Conservation (phyloP, 2,797 vertebrate species). For the Manis crassicaudata region DNA sequence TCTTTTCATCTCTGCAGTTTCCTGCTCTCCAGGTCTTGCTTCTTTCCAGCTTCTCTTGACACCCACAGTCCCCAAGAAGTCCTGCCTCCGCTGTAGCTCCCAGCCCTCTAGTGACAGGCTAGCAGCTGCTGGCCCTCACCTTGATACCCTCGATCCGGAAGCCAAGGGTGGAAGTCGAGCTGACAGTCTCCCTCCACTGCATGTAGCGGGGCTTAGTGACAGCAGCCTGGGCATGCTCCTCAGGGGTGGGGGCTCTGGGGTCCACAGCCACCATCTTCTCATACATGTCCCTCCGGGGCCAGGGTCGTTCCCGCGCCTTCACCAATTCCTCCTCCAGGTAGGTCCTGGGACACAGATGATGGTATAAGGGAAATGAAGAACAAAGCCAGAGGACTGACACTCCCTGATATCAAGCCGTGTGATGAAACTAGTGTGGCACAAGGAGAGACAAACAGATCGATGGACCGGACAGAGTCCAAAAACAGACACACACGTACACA, state of each 20-base stretch:
- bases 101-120: not conserved
- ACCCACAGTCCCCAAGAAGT: not conserved
- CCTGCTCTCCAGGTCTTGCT: not conserved
- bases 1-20: not conserved
- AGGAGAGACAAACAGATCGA: not conserved
- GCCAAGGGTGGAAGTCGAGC: constrained; percentile 90
- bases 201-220: constrained; percentile 94
- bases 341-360: constrained; percentile 84
- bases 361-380: not conserved
- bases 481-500: not conserved
- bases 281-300: constrained; percentile 91
- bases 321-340: constrained; percentile 92
- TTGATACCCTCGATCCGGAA: constrained; percentile 94
- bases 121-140: constrained; percentile 81
- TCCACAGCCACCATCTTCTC: constrained; percentile 93
- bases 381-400: not conserved
- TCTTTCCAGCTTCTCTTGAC: not conserved
- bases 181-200: constrained; percentile 92
- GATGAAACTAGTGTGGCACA: not conserved
- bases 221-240: constrained; percentile 88
- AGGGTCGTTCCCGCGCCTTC: constrained; percentile 85
- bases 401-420: not conserved
- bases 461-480: not conserved
- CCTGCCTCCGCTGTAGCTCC: not conserved
- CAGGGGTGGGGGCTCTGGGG: constrained; percentile 86